Conservation (phyloP, 2,113 vertebrate genomes). For the Galbula dea region DNA sequence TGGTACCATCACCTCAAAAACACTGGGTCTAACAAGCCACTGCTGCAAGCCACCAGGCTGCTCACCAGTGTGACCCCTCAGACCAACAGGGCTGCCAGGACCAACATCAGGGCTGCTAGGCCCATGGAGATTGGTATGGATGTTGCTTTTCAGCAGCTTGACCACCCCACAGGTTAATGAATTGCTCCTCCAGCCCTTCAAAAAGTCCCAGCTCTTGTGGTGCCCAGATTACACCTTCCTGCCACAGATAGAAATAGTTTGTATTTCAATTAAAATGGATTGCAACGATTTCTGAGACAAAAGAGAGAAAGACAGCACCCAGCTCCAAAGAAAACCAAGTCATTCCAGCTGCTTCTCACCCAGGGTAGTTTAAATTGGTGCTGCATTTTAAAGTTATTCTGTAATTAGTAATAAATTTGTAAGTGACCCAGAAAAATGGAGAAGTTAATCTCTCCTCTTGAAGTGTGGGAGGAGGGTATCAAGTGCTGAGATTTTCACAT, state of each 20-base stretch:
- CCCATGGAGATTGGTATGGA: rapidly evolving
- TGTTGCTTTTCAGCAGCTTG: neutral
- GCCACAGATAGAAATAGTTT: neutral
- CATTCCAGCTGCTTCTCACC: constrained; percentile 19
- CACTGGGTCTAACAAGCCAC: rapidly evolving
- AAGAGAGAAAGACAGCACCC: neutral
- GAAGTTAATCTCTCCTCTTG: constrained; percentile 35
- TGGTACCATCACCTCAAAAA: neutral
- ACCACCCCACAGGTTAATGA: neutral
- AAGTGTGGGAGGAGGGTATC: neutral
- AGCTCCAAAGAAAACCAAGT: neutral
- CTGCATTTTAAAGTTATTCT: constrained; percentile 29
- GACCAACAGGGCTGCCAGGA: neutral
- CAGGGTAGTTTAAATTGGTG: neutral
- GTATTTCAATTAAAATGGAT: neutral
- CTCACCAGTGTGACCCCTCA: neutral
- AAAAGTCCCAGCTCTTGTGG: rapidly evolving
- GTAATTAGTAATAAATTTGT: constrained; percentile 47
- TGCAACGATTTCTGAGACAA: neutral
- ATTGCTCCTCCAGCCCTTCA: neutral
- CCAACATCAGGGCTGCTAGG: neutral
- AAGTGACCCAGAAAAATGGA: constrained; percentile 23
- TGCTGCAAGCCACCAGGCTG: neutral
- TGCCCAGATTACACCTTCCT: neutral
- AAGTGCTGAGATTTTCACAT: neutral